These are phyloP conservation scores for Epizoanthus scotinus DNA, from an alignment of 92 coral and sea anemone genomes.

Conservation along the genomic window DNA sequence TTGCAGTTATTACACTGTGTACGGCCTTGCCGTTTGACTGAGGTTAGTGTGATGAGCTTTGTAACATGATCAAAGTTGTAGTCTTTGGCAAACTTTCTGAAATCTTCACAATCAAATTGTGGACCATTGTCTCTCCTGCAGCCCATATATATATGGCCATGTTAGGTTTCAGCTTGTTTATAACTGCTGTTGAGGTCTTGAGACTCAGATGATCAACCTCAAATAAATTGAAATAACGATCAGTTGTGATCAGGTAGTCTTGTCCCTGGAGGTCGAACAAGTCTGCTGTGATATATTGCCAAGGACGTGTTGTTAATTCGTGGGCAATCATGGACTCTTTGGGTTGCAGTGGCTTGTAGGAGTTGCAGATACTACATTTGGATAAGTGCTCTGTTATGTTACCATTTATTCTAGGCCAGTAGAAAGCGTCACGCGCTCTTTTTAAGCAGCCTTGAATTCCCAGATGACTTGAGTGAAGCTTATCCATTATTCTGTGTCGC, in stretches of 20 bases:
- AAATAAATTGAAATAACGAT: constrained; percentile 41
- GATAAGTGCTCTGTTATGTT: constrained; percentile 39
- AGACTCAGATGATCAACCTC: constrained; percentile 31
- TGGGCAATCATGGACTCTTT: constrained; percentile 43
- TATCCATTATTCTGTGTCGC: constrained; percentile 28
- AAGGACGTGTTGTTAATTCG: background rate
- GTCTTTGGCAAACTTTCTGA: constrained; percentile 3
- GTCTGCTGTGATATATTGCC: constrained; percentile 36
- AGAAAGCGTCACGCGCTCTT: constrained; percentile 47
- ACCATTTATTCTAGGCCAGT: constrained; percentile 49
- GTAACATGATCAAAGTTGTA: constrained; percentile 27
- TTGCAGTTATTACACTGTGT: no score
- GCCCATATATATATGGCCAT: constrained; percentile 24
- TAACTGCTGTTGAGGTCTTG: constrained; percentile 36
- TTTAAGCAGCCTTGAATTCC: constrained; percentile 48
- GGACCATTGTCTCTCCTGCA: constrained; percentile 44
- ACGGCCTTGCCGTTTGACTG: constrained; percentile 1
- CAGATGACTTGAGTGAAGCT: constrained; percentile 43
- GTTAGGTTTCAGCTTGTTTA: constrained; percentile 43
- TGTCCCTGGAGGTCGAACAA: constrained; percentile 31
- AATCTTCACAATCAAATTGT: constrained; percentile 24
- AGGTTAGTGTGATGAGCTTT: constrained; percentile 15
- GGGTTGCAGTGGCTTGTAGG: constrained; percentile 43
- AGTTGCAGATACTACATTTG: constrained; percentile 42
- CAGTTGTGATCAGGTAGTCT: constrained; percentile 36